Evolutionary conservation across 2,113 vertebrate species (phyloP).

Genomic region (Todiramphus saurophagus): DNA sequence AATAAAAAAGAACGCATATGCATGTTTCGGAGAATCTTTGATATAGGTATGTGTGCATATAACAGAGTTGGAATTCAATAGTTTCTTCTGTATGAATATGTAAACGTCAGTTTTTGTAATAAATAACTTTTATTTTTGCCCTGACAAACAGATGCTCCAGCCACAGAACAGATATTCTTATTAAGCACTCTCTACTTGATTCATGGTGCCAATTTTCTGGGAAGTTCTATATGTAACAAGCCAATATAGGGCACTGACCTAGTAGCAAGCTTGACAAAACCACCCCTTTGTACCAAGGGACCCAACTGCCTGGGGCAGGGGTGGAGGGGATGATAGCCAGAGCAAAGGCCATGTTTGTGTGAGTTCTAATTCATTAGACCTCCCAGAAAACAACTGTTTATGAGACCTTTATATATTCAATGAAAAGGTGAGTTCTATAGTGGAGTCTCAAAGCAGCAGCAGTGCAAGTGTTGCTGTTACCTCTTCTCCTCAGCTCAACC

Average conservation of each 20-base stretch:
- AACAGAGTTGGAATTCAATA: neutral
- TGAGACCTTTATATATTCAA: neutral
- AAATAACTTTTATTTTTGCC: slow-evolving; percentile 22
- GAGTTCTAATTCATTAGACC: neutral
- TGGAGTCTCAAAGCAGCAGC: neutral
- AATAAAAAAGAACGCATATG: slow-evolving; percentile 30
- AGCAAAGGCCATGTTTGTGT: neutral
- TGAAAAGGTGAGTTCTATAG: neutral
- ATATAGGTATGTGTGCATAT: neutral
- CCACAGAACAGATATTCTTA: neutral
- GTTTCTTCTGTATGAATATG: slow-evolving; percentile 17
- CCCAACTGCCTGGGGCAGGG: too few relatives aligned
- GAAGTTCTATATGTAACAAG: neutral
- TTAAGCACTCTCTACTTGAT: neutral
- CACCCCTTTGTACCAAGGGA: neutral
- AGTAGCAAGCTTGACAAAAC: neutral
- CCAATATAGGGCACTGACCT: neutral
- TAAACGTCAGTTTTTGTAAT: neutral
- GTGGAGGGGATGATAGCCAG: neutral
- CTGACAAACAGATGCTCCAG: slow-evolving; percentile 32
- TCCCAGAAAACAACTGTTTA: neutral
- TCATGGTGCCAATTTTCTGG: neutral
- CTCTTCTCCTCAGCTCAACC: neutral
- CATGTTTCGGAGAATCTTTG: slow-evolving; percentile 48
- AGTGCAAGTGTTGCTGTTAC: neutral